Conservation (phyloP, 2,797 vertebrate species). For the Cyclopterus lumpus region DNA sequence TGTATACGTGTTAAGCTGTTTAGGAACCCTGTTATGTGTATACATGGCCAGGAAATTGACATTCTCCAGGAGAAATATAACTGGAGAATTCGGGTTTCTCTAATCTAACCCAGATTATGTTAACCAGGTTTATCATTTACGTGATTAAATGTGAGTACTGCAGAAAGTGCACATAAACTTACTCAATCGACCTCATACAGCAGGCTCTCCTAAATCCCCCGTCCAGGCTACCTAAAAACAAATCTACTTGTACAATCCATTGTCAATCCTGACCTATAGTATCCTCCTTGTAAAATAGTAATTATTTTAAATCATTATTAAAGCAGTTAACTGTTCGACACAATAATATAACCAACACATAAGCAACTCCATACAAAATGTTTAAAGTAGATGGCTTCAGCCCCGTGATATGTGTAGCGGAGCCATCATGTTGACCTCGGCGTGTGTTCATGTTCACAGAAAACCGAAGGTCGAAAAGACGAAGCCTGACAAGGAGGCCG, state of each 20-base stretch:
- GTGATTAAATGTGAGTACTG: too few species aligned
- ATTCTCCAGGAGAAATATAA: too few species aligned
- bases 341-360: not conserved
- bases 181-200: too few species aligned
- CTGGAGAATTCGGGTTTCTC: too few species aligned
- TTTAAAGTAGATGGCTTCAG: not conserved
- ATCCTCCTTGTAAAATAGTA: not conserved
- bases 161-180: too few species aligned
- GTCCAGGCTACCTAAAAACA: too few species aligned
- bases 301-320: not conserved
- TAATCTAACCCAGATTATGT: too few species aligned
- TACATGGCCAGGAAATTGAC: too few species aligned
- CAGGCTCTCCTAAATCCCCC: too few species aligned
- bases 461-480: conserved; percentile 89
- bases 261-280: not conserved
- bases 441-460: conserved; percentile 73
- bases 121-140: too few species aligned
- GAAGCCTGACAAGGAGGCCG: conserved; percentile 48
- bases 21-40: too few species aligned
- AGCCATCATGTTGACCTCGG: not conserved
- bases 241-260: not conserved
- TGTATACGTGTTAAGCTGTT: too few species aligned
- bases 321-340: not conserved
- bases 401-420: not conserved
- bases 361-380: not conserved